These are phyloP conservation scores for Oryzias javanicus DNA, from an alignment of 2,113 vertebrate genomes.

Conservation along the genomic window DNA sequence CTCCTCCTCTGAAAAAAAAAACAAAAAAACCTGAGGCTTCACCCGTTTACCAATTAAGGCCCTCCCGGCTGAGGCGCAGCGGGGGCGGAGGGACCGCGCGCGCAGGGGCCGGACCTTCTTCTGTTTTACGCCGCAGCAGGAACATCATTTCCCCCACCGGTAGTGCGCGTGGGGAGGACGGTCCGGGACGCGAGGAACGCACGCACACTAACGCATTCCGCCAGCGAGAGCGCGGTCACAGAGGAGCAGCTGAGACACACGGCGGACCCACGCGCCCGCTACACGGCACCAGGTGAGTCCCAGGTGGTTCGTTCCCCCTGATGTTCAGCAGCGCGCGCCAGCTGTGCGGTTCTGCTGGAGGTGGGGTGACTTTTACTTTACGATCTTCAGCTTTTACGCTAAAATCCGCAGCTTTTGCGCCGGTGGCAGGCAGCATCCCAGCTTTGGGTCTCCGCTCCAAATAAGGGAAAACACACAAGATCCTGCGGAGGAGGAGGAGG, in stretches of 20 bases:
- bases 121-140: slow-evolving; percentile 38
- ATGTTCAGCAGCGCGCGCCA: background rate
- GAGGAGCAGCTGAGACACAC: slow-evolving; percentile 35
- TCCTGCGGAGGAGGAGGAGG: slow-evolving; percentile 15
- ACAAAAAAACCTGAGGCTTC: slow-evolving; percentile 23
- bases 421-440: slow-evolving; percentile 26
- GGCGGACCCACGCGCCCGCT: slow-evolving; percentile 6
- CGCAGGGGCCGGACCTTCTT: slow-evolving; percentile 63
- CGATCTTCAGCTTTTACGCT: too few relatives aligned
- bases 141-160: slow-evolving; percentile 58
- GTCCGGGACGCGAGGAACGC: slow-evolving; percentile 43
- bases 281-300: slow-evolving; percentile 42
- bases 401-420: too few relatives aligned
- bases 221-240: slow-evolving; percentile 15
- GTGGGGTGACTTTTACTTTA: too few relatives aligned
- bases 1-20: slow-evolving; percentile 36
- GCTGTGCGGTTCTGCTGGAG: too few relatives aligned
- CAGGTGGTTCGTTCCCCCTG: background rate
- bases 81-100: slow-evolving; percentile 56
- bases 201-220: slow-evolving; percentile 11
- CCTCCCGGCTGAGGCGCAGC: slow-evolving; percentile 29
- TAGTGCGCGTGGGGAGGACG: slow-evolving; percentile 66
- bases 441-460: slow-evolving; percentile 71
- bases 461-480: slow-evolving; percentile 74
- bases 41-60: slow-evolving; percentile 73